These are phyloP conservation scores for Mus spicilegus DNA, from an alignment of 2,113 vertebrate species.

Conservation along the genomic window DNA sequence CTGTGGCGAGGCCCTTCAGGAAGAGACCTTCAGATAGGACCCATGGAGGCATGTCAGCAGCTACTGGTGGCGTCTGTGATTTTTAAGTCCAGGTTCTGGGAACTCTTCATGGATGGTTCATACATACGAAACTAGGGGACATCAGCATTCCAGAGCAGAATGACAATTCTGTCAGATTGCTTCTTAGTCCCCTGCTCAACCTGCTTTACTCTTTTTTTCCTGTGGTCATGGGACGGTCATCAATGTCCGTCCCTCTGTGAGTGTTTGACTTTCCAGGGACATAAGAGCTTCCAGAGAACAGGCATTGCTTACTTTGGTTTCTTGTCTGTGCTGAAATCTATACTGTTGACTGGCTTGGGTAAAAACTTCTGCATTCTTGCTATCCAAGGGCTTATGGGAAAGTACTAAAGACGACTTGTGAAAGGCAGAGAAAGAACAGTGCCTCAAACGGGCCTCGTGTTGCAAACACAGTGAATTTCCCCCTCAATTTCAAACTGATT, in stretches of 20 bases:
- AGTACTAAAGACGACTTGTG: background rate
- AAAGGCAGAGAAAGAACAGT: background rate
- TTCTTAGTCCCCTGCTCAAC: background rate
- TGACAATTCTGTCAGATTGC: background rate
- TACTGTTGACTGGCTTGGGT: background rate
- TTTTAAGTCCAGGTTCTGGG: background rate
- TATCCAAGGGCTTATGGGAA: background rate
- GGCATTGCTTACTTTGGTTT: background rate
- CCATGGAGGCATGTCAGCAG: too few relatives aligned
- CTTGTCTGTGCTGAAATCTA: background rate
- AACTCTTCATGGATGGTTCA: background rate
- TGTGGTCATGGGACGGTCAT: background rate
- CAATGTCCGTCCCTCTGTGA: background rate
- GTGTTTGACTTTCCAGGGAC: slow-evolving; percentile 1
- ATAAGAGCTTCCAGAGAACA: background rate
- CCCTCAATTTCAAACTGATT: slow-evolving; percentile 16
- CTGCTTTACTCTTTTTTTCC: too few relatives aligned
- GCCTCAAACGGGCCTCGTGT: background rate
- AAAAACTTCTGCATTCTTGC: background rate
- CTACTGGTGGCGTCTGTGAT: background rate
- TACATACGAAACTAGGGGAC: too few relatives aligned
- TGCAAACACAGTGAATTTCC: background rate
- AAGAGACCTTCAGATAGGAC: slow-evolving; percentile 27
- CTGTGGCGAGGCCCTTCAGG: background rate
- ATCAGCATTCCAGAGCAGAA: too few relatives aligned